These are phyloP conservation scores for Alviniconcha marisindica DNA, from an alignment of 1,140 invertebrate species.

Conservation along the genomic window DNA sequence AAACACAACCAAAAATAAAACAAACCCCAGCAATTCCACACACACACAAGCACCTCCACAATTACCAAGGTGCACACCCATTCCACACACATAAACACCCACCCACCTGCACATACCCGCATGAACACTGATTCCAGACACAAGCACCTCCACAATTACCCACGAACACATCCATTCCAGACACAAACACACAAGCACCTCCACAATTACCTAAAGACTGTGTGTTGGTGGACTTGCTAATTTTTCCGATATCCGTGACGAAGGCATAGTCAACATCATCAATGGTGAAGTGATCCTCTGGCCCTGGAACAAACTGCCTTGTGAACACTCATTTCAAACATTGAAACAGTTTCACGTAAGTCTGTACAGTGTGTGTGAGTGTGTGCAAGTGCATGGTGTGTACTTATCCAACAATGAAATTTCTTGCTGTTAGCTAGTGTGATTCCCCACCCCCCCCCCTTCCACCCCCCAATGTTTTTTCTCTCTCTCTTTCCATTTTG, in stretches of 20 bases:
- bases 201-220: background rate
- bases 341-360: background rate
- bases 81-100: background rate
- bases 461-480: no score
- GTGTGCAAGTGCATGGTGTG: background rate
- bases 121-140: background rate
- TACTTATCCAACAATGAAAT: background rate
- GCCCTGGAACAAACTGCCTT: conserved; percentile 2
- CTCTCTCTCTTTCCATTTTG: no score
- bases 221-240: conserved; percentile 22
- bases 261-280: conserved; percentile 34
- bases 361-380: background rate
- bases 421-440: no score
- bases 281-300: conserved; percentile 23
- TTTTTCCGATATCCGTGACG: conserved; percentile 14
- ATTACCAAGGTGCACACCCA: no score
- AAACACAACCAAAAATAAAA: no score
- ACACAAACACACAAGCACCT: background rate
- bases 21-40: no score
- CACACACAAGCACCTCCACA: no score
- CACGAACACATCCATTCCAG: background rate
- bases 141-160: background rate
- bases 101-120: background rate
- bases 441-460: no score
- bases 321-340: background rate